These are phyloP conservation scores for Carapus acus DNA, from an alignment of 2,797 vertebrate species.

Conservation along the genomic window DNA sequence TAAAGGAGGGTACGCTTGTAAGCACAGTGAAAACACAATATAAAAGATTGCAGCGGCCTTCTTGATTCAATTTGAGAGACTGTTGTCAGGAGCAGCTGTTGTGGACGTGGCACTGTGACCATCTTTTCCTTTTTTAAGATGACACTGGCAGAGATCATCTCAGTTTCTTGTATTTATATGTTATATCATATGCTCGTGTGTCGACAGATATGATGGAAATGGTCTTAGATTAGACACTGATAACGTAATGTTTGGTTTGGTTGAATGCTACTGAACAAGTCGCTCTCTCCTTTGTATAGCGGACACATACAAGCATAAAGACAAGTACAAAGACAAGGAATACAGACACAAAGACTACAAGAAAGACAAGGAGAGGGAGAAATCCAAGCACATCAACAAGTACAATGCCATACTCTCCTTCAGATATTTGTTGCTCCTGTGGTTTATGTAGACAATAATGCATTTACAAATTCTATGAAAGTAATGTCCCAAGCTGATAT, in stretches of 20 bases:
- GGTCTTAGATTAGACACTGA: conserved; percentile 3
- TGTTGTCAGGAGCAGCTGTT: too few species aligned
- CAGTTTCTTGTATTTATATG: too few species aligned
- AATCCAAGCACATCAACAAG: conserved; percentile 90
- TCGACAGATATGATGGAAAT: neutral
- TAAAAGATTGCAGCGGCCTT: too few species aligned
- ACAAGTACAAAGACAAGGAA: conserved; percentile 94
- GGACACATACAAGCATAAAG: conserved; percentile 94
- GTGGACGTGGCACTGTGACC: too few species aligned
- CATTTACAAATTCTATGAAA: neutral
- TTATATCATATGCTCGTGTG: too few species aligned
- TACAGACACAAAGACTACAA: conserved; percentile 95
- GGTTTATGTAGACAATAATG: neutral
- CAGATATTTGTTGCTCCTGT: neutral
- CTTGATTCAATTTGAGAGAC: too few species aligned
- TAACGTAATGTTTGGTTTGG: conserved; percentile 4
- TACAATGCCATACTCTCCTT: conserved; percentile 54
- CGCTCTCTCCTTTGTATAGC: conserved; percentile 31
- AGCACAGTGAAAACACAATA: too few species aligned
- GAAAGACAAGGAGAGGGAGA: conserved; percentile 91
- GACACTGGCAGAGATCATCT: too few species aligned
- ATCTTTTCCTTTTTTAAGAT: too few species aligned
- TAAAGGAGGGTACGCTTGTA: too few species aligned
- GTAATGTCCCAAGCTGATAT: too few species aligned
- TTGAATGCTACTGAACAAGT: conserved; percentile 3